Evolutionary conservation across 1,140 invertebrate genomes (phyloP), one percentile per base, ranked within the genome.

Genomic region (Chelonus insularis): DNA sequence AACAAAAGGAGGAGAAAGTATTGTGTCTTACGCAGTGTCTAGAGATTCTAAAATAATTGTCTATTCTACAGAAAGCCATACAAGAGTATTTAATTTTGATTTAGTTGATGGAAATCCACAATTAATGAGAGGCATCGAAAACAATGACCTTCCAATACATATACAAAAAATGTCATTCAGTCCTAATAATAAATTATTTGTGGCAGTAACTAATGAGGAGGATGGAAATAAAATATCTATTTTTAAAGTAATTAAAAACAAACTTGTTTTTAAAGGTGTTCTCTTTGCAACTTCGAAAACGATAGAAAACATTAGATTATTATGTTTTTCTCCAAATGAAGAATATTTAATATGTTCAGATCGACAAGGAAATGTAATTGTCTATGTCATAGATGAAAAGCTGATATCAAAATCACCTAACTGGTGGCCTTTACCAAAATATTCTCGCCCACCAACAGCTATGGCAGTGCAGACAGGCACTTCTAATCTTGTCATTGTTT

Each of bases 51-150:
- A 86, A 54, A 86, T 86, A 72, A 84, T 95, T 20, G 86, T 88
- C 8, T 93, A 92, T 73, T 89, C 90, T 0, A 93, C 91, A 0
- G 78, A 86, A 21, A 81, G 72, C 39, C 79, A 85, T 36, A 68
- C 92, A 12, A 84, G 88, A 58, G 76, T 94, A 25, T 90, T 89
- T 68, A 84, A 85, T 65, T 86, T 92, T 63, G 82, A 84, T 39
- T 74, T 84, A 39, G 81, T 82, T 23, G 73, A 81, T 41, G 73
- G 74, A 39, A 69, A 73, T 14, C 68, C 71, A 1, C 59, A 64
- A 16, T 59, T 82, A n/a, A 67, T 51, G 2, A 72, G 62, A 48
- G 76, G 72, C 5, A 48, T 4, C 1, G 72, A 74, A 9, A 69
- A 47, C 0, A 72, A 78, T 47, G 41, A 79, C 11, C 57, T 67